These are phyloP conservation scores for Pelobates cultripes DNA, from an alignment of 2,797 vertebrate species.

Conservation along the genomic window DNA sequence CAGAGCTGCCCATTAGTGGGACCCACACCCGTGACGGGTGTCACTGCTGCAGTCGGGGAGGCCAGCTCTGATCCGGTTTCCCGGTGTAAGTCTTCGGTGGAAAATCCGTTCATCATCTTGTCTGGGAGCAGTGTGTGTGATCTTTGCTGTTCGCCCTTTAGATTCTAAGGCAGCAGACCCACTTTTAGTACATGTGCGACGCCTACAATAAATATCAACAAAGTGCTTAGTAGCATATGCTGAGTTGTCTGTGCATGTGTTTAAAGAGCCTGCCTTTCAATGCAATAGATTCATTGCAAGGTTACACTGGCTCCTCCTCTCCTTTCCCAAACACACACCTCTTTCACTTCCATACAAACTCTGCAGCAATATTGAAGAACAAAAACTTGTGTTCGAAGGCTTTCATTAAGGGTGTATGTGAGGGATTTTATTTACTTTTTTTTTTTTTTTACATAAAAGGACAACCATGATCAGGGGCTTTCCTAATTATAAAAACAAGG, in stretches of 20 bases:
- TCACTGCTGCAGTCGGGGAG: constrained; percentile 52
- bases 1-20: constrained; percentile 80
- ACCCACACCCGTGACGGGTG: constrained; percentile 70
- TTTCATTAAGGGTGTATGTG: background rate
- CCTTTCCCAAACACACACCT: background rate
- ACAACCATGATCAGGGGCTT: too few relatives aligned
- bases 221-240: background rate
- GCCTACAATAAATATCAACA: background rate
- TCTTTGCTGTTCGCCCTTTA: background rate
- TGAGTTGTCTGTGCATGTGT: constrained; percentile 25
- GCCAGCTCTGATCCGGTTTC: constrained; percentile 23
- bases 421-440: too few relatives aligned
- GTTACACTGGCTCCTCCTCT: constrained; percentile 29
- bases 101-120: constrained; percentile 47
- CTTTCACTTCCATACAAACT: constrained; percentile 9
- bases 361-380: constrained; percentile 23
- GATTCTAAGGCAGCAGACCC: background rate
- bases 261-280: background rate
- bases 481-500: too few relatives aligned
- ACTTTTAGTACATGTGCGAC: constrained; percentile 2
- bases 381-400: background rate
- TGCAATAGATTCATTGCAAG: constrained; percentile 44
- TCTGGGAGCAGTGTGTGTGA: background rate
- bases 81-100: constrained; percentile 27
- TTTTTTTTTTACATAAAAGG: too few relatives aligned